Evolutionary conservation across 2,888 invertebrate species (phyloP), one percentile per base, ranked within the genome.

Genomic region (Chrysina gloriosa): DNA sequence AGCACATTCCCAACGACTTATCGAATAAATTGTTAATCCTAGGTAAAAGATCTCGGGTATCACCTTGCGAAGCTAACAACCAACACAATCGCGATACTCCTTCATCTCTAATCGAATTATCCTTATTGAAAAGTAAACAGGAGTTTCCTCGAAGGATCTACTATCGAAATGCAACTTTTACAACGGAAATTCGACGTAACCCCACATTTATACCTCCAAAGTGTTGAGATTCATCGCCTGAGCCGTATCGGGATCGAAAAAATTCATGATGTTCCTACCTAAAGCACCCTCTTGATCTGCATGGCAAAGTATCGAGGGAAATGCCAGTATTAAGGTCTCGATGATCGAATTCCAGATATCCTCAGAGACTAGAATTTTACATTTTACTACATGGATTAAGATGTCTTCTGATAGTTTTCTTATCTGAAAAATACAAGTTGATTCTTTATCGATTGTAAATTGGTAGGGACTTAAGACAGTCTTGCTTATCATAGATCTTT

Each of bases 201-300:
- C 63, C 7, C 36, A 56, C n/a, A 45, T 9, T 9, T 23, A 76
- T 77, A 87, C 85, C 73, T 89, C 89, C 2, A 85, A 76, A 1
- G 79, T 79, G 0, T 89, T 86, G 52, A 91, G 83, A 31, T 86
- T 85, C 83, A 90, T 85, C 68, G 85, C 84, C 48, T 85, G 83
- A 1, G 88, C 88, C 75, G 88, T 85, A 71, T 91, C 90, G 0
- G 86, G 85, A 78, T 91, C 90, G 11, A 90, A 80, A 19, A 90
- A 87, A 75, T 87, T 88, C 70, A 89, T 84, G 52, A 91, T 83
- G 1, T 88, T 86, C 78, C 88, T 85, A 0, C 90, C 91, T 79
- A 86, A 72, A 67, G 81, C 45, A 7, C 78, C 86, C 78, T 73
- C 85, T 83, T 81, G 87, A 81, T 74, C 84, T 0, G 87, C 86